Base-by-base conservation (phyloP, 2,797 vertebrate genomes). In the Chloroceryle inda region DNA sequence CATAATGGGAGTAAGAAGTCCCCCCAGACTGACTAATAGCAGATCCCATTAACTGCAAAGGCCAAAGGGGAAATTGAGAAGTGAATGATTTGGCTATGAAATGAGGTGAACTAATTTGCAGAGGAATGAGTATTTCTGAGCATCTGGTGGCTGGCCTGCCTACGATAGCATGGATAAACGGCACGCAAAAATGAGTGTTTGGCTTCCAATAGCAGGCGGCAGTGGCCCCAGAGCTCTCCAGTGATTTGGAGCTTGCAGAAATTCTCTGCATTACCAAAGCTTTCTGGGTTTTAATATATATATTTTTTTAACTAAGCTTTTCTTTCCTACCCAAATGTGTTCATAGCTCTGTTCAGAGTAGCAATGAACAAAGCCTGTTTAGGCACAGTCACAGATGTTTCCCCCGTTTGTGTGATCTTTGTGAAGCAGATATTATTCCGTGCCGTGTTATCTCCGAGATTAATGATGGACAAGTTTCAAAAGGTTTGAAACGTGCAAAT, bases 21-120 rank as follows among this genome's bases (percentile, higher is more conserved):
- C 85, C 96, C 66, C 76, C 40, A 27, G 95, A 88, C 42, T 26
- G 0, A 59, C 31, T n/a, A 71, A 89, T 33, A 92, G 94, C 92
- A 96, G 96, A 96, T 91, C 91, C 96, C 96, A 95, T 96, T 97
- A 96, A 94, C 89, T 96, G 92, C 91, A 45, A 61, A 91, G 95
- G 96, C 95, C 96, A 94, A 89, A 94, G 92, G 92, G 96, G 91
- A 85, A 89, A 92, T 81, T 73, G 96, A 92, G 64, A 88, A 95
- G 66, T 69, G 92, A 96, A 69, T 78, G 92, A 91, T 96, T 95
- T 96, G 96, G 95, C 95, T 86, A 77, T 47, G 67, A 89, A 96
- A 96, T 5, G 85, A 96, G 94, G 94, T 95, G 95, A 96, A 93
- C 90, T 96, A 96, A 94, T 97, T 94, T 95, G 87, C 76, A 88